Evolutionary conservation across 2,888 invertebrate genomes (phyloP).

Genomic region (Eumerus sabulonum): DNA sequence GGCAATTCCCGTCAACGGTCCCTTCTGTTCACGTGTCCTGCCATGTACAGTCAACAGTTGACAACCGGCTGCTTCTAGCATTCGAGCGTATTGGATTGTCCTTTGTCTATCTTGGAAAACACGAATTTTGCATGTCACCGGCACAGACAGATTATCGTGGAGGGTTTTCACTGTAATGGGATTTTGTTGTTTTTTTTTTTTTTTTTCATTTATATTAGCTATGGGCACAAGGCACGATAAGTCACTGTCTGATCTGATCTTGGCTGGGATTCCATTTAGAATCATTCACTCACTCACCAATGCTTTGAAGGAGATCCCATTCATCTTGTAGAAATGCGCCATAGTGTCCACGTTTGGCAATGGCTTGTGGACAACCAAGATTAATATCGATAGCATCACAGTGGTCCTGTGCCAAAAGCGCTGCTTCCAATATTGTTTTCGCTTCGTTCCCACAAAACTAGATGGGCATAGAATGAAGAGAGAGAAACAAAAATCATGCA

Average conservation of each 20-base stretch:
- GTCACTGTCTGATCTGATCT: no score
- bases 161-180: constrained; percentile 84
- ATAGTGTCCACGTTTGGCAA: constrained; percentile 97
- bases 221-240: constrained; percentile 10
- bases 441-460: constrained; percentile 99
- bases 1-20: constrained; percentile 96
- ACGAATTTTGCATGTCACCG: constrained; percentile 98
- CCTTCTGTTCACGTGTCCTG: constrained; percentile 96
- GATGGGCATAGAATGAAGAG: not conserved
- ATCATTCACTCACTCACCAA: constrained; percentile 83
- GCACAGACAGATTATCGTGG: constrained; percentile 86
- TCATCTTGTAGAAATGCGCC: constrained; percentile 98
- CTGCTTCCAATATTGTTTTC: constrained; percentile 90
- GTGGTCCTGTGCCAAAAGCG: constrained; percentile 88
- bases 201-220: constrained; percentile 32
- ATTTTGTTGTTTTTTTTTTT: constrained; percentile 29
- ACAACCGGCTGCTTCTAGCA: constrained; percentile 96
- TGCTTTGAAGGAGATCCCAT: constrained; percentile 90
- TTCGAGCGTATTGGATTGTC: constrained; percentile 94
- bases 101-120: constrained; percentile 91
- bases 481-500: constrained; percentile 3
- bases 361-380: constrained; percentile 98
- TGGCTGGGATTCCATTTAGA: constrained; percentile 40
- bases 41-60: constrained; percentile 97
- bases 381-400: constrained; percentile 99